Percentiles rank a stretch among this genome's conserved stretches.
Evolutionary conservation across 2,797 vertebrate species (phyloP).

Genomic region (Intellagama lesueurii): DNA sequence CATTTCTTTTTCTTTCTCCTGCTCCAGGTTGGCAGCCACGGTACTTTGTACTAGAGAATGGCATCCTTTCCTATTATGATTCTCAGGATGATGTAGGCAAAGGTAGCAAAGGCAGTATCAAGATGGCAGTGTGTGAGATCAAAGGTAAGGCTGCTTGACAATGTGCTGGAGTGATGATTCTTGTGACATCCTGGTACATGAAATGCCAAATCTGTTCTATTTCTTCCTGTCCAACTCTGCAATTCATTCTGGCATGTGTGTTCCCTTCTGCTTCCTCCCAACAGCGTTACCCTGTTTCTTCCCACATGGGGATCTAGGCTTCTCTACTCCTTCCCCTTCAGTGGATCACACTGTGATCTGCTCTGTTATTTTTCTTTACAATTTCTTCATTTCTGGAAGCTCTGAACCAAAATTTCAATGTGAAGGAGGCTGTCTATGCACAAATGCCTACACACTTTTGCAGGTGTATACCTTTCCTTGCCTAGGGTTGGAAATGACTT

Average conservation of each 20-base stretch:
- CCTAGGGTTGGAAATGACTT: too few relatives aligned
- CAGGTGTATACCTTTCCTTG: not conserved
- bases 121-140: slow-evolving; percentile 73
- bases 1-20: not conserved
- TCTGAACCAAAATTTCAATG: not conserved
- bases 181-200: not conserved
- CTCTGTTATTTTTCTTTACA: not conserved
- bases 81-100: slow-evolving; percentile 69
- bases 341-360: too few relatives aligned
- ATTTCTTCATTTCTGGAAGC: not conserved
- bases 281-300: not conserved
- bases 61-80: slow-evolving; percentile 68
- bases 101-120: slow-evolving; percentile 68
- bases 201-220: not conserved
- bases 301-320: not conserved
- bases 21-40: slow-evolving; percentile 69
- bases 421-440: not conserved
- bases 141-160: slow-evolving; percentile 55
- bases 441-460: not conserved
- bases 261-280: not conserved
- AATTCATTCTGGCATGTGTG: too few relatives aligned
- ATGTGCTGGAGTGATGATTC: not conserved
- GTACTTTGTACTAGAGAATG: slow-evolving; percentile 68
- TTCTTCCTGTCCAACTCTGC: not conserved
- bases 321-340: not conserved